Conservation (phyloP, 2,888 invertebrate genomes). For the Spicauda simplicius region DNA sequence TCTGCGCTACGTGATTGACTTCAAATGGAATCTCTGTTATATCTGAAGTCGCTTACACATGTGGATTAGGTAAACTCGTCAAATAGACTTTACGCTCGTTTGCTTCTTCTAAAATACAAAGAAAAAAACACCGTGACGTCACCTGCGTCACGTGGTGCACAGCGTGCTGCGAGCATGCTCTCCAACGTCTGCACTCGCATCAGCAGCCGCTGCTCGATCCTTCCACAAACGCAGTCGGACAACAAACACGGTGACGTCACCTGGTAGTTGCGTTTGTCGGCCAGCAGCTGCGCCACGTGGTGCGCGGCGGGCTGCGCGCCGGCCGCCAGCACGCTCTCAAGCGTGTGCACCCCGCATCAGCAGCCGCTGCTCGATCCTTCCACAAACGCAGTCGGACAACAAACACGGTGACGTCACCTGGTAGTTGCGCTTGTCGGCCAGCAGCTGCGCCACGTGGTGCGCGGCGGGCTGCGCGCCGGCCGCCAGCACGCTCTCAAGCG, state of each 20-base stretch:
- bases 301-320: constrained; percentile 72
- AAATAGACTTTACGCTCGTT: too few species aligned
- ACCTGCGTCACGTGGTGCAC: constrained; percentile 73
- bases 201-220: background rate
- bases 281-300: constrained; percentile 70
- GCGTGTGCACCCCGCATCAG: constrained; percentile 95
- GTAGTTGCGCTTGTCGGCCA: too few species aligned
- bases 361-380: constrained; percentile 97
- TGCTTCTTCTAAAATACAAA: too few species aligned
- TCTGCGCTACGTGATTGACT: constrained; percentile 70
- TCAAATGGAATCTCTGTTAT: too few species aligned
- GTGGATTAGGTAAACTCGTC: too few species aligned
- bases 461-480: too few species aligned
- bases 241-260: constrained; percentile 45
- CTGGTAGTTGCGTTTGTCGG: constrained; percentile 80
- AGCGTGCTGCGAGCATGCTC: constrained; percentile 89
- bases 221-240: too few species aligned
- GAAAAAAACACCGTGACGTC: background rate
- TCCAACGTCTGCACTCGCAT: constrained; percentile 97
- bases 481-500: too few species aligned
- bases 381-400: too few species aligned
- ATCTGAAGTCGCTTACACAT: too few species aligned
- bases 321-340: constrained; percentile 93
- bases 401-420: too few species aligned
- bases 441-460: too few species aligned